Base-by-base conservation (phyloP, 2,113 vertebrate species). In the Pelecanus crispus region DNA sequence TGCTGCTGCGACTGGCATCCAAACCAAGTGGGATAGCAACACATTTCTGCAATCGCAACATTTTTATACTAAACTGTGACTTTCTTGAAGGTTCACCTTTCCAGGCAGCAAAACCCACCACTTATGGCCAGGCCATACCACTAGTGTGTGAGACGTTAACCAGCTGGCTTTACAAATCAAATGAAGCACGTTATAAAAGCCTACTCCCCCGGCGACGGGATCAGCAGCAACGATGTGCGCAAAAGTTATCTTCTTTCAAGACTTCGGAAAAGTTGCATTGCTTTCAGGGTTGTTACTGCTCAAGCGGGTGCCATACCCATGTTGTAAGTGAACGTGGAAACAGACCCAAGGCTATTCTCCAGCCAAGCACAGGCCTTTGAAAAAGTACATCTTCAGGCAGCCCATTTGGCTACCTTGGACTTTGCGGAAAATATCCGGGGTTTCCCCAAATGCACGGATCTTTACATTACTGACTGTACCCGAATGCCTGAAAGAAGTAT, bases 251-350 rank as follows among this genome's bases (percentile, higher is more conserved):
- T 13, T 31, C 62, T 49, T 44, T 21, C 42, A 12, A 55, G 17
- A 17, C 21, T 32, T 26, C 32, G 10, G 68, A 22, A 18, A 56
- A 36, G 21, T 1, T 5, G 1, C 3, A 1, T 0, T 6, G 65
- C 44, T 47, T 36, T 32, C 79, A 26, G 0, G 2, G 59, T 5
- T 20, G 24, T 6, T 19, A 3, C 61, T 42, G 75, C 49, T 58
- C 55, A 15, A 6, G 4, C 2, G 25, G 36, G 75, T 16, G 53
- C n/a, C 45, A 18, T 10, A 8, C 13, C 28, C 62, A 13, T 2
- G 12, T 18, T 8, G 29, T 3, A 38, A 44, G 34, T 1, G 7
- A 50, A 63, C 26, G 15, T 1, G 11, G 68, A 93, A 53, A 71
- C 0, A 56, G 52, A 50, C 26, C n/a, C 18, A 73, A 45, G 36